Base-by-base conservation (phyloP, 2,113 vertebrate genomes). In the Phycodurus eques region DNA sequence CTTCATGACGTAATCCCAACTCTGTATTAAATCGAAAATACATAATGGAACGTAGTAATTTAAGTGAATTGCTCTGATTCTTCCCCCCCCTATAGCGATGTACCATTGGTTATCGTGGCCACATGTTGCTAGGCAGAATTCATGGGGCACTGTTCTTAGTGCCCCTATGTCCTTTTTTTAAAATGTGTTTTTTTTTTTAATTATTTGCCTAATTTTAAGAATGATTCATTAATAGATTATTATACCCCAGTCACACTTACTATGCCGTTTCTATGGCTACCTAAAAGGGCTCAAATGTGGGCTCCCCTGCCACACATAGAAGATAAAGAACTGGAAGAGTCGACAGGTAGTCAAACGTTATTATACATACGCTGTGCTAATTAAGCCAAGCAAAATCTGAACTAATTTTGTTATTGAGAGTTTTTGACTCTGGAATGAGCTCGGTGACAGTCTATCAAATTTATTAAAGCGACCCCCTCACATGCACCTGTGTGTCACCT, bases 401-500 rank as follows among this genome's bases (percentile, higher is more conserved):
- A n/a, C 53, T n/a, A n/a, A n/a, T n/a, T n/a, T 54, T 4, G 14
- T 14, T 49, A 49, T 86, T 73, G 62, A 56, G 61, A 70, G 64
- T 67, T 59, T 71, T 66, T 62, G 64, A 43, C 22, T 66, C 43
- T 47, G 20, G 43, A 20, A 19, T 42, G 5, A 63, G 15, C 35
- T 10, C 7, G 9, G 20, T 22, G 53, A n/a, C 53, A 56, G 20
- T n/a, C 53, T 11, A 53, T 53, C 5, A 15, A 56, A 56, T n/a
- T 11, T 56, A 11, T 56, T 56, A 22, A 22, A 56, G 20, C 53
- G n/a, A 11, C 20, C 20, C 51, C 20, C 20, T n/a, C 51, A 51
- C 85, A 84, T 86, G 82, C 87, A 2, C 49, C 89, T 75, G 86
- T 89, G 86, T 90, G 89, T 88, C 89, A 90, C 87, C 83, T 88